Conservation (phyloP, 2,797 vertebrate species). For the Alcedo quadribrachys region DNA sequence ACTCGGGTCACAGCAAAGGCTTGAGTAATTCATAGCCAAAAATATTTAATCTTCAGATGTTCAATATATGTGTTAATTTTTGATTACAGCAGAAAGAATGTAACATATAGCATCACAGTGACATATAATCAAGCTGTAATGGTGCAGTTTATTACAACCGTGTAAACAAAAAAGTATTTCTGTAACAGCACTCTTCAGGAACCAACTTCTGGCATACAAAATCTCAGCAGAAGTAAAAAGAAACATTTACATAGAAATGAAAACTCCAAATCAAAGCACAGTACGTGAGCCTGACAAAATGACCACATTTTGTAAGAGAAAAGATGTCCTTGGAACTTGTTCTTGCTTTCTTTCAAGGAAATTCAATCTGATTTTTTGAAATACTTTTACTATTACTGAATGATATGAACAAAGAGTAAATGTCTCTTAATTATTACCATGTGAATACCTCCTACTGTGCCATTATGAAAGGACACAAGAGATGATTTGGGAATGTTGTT, state of each 20-base stretch:
- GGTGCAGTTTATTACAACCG: constrained; percentile 32
- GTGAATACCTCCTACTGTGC: background rate
- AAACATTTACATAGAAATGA: background rate
- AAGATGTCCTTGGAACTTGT: background rate
- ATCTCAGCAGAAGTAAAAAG: background rate
- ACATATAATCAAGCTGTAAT: background rate
- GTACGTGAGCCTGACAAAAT: background rate
- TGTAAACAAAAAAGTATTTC: constrained; percentile 54
- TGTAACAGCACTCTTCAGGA: background rate
- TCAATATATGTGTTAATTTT: background rate
- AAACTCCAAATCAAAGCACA: background rate
- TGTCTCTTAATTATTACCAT: background rate
- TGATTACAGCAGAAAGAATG: background rate
- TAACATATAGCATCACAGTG: constrained; percentile 7
- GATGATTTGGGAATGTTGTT: background rate
- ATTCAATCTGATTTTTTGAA: background rate
- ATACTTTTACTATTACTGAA: background rate
- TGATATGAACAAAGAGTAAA: background rate
- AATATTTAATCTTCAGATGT: constrained; percentile 58
- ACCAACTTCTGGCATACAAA: background rate
- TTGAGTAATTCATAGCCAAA: constrained; percentile 29
- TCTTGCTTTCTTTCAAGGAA: background rate
- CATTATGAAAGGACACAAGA: background rate
- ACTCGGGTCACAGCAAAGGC: background rate
- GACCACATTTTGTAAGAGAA: background rate